phyloP scores from a whole-genome alignment of 2,888 invertebrate species.

The Hylaea fasciaria region DNA sequence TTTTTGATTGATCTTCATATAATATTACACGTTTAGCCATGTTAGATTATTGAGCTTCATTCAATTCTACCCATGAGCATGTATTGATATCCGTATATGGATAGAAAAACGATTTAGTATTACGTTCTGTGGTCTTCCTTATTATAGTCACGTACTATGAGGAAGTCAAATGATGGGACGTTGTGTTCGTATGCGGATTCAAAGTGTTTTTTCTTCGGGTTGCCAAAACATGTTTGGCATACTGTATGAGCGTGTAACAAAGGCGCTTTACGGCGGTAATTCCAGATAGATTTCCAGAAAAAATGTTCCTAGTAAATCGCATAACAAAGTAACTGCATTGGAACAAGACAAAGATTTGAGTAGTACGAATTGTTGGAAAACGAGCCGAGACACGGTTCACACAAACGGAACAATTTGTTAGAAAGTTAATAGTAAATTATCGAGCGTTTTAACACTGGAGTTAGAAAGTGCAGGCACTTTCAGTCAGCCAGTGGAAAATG shows the following conservation, averaged over 20 bases:
- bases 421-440: constrained; percentile 61
- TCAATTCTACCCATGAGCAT: not conserved
- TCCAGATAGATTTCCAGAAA: constrained; percentile 9
- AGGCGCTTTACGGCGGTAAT: not conserved
- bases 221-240: constrained; percentile 33
- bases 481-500: constrained; percentile 42
- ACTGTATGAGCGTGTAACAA: constrained; percentile 17
- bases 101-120: constrained; percentile 44
- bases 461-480: constrained; percentile 50
- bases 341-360: constrained; percentile 3
- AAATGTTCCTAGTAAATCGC: constrained; percentile 1
- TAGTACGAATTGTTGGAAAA: constrained; percentile 24
- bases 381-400: constrained; percentile 39
- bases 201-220: constrained; percentile 28
- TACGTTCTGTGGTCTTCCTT: constrained; percentile 49
- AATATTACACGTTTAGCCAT: too few relatives aligned
- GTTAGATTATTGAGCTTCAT: too few relatives aligned
- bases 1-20: too few relatives aligned
- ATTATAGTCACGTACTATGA: constrained; percentile 52
- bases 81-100: constrained; percentile 38
- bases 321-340: not conserved
- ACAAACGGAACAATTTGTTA: constrained; percentile 49
- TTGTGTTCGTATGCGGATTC: constrained; percentile 44
- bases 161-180: constrained; percentile 49
- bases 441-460: constrained; percentile 36